Evolutionary conservation across 2,888 invertebrate species (phyloP).

Genomic region (Phyllotreta striolata): DNA sequence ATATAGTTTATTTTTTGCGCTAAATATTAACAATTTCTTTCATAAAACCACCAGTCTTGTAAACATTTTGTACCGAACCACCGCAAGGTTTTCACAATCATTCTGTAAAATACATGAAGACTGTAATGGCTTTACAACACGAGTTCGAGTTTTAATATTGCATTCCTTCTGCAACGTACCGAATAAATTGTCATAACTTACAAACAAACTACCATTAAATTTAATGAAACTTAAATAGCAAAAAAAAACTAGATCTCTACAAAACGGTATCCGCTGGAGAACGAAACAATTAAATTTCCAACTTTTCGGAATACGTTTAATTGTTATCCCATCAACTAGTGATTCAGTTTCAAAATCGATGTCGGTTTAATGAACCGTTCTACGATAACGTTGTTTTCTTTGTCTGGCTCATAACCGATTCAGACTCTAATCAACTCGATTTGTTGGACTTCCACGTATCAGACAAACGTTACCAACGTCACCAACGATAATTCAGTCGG

Average conservation of each 20-base stretch:
- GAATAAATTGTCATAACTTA: slow-evolving; percentile 12
- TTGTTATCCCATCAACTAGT: no score
- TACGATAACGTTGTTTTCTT: slow-evolving; percentile 23
- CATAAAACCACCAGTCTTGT: no score
- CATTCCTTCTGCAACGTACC: slow-evolving; percentile 1
- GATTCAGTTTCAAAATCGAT: slow-evolving; percentile 19
- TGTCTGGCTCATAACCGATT: slow-evolving; percentile 29
- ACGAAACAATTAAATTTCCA: not conserved
- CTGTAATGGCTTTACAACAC: slow-evolving; percentile 3
- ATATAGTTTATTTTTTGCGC: no score
- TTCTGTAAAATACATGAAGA: slow-evolving; percentile 2
- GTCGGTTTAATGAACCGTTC: slow-evolving; percentile 21
- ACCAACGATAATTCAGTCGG: slow-evolving; percentile 29
- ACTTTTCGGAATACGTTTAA: no score
- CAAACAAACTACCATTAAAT: slow-evolving; percentile 8
- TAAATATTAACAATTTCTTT: no score
- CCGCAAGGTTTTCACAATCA: not conserved
- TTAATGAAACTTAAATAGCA: slow-evolving; percentile 5
- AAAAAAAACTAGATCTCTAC: slow-evolving; percentile 5
- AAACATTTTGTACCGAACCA: no score
- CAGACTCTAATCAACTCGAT: slow-evolving; percentile 34
- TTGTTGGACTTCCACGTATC: slow-evolving; percentile 34
- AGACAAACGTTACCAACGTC: slow-evolving; percentile 27
- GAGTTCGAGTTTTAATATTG: not conserved
- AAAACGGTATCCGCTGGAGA: not conserved